These are phyloP conservation scores for Acromyrmex echinatior DNA, from an alignment of 1,140 invertebrate species.

Conservation along the genomic window DNA sequence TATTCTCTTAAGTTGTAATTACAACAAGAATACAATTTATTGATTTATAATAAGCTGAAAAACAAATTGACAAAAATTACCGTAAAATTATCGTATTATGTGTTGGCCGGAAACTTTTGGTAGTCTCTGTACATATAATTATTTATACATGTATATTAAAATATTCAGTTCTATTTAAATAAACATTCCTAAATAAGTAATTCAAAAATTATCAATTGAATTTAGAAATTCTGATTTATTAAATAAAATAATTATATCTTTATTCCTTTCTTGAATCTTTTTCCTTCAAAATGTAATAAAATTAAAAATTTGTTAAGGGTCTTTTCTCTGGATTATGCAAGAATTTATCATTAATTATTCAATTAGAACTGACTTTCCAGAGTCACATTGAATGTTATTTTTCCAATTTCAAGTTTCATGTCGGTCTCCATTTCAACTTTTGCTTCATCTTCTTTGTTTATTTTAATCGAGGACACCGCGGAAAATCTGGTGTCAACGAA, in stretches of 20 bases:
- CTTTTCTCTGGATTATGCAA: background rate
- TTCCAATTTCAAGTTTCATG: background rate
- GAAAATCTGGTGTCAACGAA: slow-evolving; percentile 23
- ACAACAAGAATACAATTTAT: too few species aligned
- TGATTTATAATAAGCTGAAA: too few species aligned
- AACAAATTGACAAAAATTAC: too few species aligned
- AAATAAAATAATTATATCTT: background rate
- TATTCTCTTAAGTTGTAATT: too few species aligned
- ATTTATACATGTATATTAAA: background rate
- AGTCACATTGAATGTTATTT: background rate
- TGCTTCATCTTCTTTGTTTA: background rate
- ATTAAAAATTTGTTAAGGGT: background rate
- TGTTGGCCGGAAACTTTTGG: too few species aligned
- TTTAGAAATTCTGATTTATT: background rate
- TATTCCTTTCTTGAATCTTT: background rate
- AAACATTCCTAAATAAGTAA: background rate
- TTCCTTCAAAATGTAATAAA: background rate
- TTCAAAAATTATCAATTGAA: background rate
- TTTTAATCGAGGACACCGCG: slow-evolving; percentile 5
- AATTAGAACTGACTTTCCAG: background rate
- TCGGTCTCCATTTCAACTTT: background rate
- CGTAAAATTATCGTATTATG: too few species aligned
- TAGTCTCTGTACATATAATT: background rate
- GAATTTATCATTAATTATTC: background rate
- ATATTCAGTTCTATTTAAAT: background rate